Conservation (phyloP, 2,888 invertebrate genomes). For the Synanthedon andrenaeformis region DNA sequence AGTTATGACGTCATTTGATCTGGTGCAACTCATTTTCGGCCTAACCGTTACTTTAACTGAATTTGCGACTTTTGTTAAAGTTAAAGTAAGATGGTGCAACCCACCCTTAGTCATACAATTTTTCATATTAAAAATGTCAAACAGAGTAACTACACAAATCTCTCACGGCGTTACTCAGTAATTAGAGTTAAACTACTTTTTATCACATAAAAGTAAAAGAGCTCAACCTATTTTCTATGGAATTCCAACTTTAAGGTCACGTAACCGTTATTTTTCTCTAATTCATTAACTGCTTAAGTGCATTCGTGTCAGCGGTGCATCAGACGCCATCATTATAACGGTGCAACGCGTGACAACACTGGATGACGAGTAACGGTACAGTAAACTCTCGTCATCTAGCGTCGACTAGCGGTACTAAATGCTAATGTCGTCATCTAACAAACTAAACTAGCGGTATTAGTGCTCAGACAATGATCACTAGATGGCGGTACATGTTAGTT, state of each 20-base stretch:
- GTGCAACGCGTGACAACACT: constrained; percentile 26
- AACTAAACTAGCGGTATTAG: neutral
- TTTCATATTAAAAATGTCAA: too few species aligned
- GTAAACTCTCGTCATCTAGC: constrained; percentile 54
- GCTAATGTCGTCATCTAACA: neutral
- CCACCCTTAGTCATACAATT: too few species aligned
- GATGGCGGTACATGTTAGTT: neutral
- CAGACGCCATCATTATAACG: constrained; percentile 38
- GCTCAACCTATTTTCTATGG: neutral
- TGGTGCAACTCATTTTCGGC: too few species aligned
- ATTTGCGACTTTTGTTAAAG: too few species aligned
- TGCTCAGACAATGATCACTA: neutral
- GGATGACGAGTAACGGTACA: constrained; percentile 30
- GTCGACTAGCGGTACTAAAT: constrained; percentile 47
- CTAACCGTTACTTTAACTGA: too few species aligned
- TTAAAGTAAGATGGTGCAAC: too few species aligned
- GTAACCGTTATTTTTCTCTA: constrained; percentile 32
- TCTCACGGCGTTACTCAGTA: too few species aligned
- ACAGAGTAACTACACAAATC: too few species aligned
- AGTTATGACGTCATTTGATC: too few species aligned
- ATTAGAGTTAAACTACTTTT: too few species aligned
- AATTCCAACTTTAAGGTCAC: constrained; percentile 6
- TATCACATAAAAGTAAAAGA: too few species aligned
- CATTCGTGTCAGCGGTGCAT: constrained; percentile 44
- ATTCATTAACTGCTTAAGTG: constrained; percentile 16